phyloP scores from a whole-genome alignment of 2,113 vertebrate genomes.

The Rutilus rutilus region DNA sequence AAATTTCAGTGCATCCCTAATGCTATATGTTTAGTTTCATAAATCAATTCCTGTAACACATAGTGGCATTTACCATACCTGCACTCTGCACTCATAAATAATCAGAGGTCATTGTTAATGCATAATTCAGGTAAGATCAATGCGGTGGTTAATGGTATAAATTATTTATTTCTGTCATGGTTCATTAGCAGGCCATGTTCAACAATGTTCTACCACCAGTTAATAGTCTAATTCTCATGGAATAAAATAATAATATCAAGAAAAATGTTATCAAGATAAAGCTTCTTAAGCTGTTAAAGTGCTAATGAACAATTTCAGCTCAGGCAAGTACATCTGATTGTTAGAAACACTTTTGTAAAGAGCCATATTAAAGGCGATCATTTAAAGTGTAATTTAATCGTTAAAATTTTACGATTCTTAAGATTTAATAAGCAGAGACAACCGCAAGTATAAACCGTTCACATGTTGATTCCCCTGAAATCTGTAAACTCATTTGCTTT shows the following conservation, averaged over 20 bases:
- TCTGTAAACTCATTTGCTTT: neutral
- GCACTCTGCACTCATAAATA: constrained; percentile 50
- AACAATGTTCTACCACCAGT: neutral
- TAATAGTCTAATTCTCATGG: constrained; percentile 3
- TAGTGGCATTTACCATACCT: constrained; percentile 47
- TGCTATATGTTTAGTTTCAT: constrained; percentile 31
- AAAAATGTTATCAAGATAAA: constrained; percentile 13
- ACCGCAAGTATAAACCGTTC: neutral
- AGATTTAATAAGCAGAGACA: constrained; percentile 3
- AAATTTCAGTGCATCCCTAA: too few species aligned
- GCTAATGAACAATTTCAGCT: constrained; percentile 34
- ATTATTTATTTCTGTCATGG: constrained; percentile 46
- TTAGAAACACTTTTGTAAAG: neutral
- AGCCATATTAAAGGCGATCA: neutral
- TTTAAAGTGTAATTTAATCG: neutral
- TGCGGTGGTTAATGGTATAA: constrained; percentile 49
- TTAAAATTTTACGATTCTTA: neutral
- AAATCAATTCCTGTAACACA: constrained; percentile 43
- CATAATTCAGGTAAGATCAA: constrained; percentile 54
- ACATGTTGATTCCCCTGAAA: neutral
- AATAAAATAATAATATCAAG: neutral
- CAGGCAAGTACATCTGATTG: constrained; percentile 21
- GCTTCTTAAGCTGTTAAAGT: constrained; percentile 5
- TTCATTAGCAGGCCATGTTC: constrained; percentile 11
- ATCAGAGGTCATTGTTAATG: constrained; percentile 48